phyloP scores from a whole-genome alignment of 2,888 invertebrate genomes.

The Tinea pellionella region DNA sequence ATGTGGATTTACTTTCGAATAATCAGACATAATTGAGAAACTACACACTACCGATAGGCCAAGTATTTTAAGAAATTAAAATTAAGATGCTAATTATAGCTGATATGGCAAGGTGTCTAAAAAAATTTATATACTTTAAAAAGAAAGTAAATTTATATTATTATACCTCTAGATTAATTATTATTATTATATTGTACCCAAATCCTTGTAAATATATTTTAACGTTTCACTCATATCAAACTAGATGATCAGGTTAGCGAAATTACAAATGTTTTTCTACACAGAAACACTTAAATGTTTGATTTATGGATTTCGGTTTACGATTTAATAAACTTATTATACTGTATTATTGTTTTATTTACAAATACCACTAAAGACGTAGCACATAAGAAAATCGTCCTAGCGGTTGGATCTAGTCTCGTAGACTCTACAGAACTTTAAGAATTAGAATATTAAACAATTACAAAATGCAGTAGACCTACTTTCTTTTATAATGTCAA shows the following conservation, averaged over 20 bases:
- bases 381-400: too few species aligned
- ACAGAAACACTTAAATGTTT: slow-evolving; percentile 51
- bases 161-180: neutral
- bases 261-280: slow-evolving; percentile 56
- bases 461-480: too few species aligned
- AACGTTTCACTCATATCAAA: slow-evolving; percentile 65
- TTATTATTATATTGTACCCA: neutral
- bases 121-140: neutral
- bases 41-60: neutral
- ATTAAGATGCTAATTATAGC: neutral
- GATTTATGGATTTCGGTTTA: slow-evolving; percentile 59
- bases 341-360: slow-evolving; percentile 26
- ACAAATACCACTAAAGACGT: too few species aligned
- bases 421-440: too few species aligned
- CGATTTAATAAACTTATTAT: slow-evolving; percentile 64
- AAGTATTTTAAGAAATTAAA: neutral
- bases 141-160: slow-evolving; percentile 6
- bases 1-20: neutral
- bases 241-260: slow-evolving; percentile 58
- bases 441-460: too few species aligned
- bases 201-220: slow-evolving; percentile 61
- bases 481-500: too few species aligned
- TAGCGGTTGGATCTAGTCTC: too few species aligned
- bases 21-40: too few species aligned
- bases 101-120: neutral